These are phyloP conservation scores for Tetraneura akinire DNA, from an alignment of 1,140 invertebrate species.

Conservation along the genomic window DNA sequence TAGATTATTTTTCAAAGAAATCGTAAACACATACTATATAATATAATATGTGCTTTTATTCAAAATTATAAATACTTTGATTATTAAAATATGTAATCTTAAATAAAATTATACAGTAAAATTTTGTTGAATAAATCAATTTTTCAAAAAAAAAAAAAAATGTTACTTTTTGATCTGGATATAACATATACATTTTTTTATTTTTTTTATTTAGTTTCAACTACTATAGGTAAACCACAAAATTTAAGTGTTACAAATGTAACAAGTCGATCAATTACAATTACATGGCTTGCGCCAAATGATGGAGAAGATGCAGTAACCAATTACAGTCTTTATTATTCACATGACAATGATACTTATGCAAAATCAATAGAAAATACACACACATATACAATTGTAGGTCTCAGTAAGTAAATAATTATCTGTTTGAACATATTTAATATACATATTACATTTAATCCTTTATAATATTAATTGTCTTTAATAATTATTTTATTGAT, in stretches of 20 bases:
- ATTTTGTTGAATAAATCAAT: too few relatives aligned
- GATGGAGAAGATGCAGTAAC: constrained; percentile 70
- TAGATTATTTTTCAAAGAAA: too few relatives aligned
- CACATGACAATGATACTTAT: constrained; percentile 59
- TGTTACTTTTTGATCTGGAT: too few relatives aligned
- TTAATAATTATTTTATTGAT: too few relatives aligned
- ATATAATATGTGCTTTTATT: too few relatives aligned
- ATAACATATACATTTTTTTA: background rate
- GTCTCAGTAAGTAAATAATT: constrained; percentile 60
- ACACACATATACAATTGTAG: constrained; percentile 57
- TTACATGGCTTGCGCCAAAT: constrained; percentile 77
- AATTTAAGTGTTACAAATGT: constrained; percentile 77
- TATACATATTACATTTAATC: too few relatives aligned
- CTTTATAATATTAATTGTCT: too few relatives aligned
- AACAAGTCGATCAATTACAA: constrained; percentile 73
- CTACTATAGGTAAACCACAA: constrained; percentile 64
- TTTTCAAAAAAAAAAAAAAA: too few relatives aligned
- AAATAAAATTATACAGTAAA: too few relatives aligned
- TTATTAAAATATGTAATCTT: too few relatives aligned
- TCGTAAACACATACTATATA: too few relatives aligned
- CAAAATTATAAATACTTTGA: too few relatives aligned
- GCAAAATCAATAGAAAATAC: constrained; percentile 65
- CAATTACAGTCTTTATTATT: constrained; percentile 70
- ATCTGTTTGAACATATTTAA: background rate
- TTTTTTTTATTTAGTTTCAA: constrained; percentile 6